Conservation (phyloP, 2,888 invertebrate species). For the Tribolium freemani region DNA sequence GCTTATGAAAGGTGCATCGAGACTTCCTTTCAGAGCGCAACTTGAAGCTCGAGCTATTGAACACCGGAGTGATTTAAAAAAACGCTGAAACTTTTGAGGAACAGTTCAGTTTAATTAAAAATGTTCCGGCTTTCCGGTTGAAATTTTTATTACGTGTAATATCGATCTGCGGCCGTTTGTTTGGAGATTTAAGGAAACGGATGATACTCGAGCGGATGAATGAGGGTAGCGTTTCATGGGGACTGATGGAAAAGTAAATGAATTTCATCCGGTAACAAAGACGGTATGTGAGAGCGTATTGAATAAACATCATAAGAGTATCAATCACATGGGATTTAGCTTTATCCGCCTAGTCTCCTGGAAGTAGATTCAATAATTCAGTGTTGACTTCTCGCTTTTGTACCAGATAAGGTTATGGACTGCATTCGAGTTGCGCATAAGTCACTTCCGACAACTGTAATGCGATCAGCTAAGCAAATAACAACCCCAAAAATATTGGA, state of each 20-base stretch:
- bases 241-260: conserved; percentile 48
- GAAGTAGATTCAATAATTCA: conserved; percentile 62
- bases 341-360: conserved; percentile 58
- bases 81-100: not conserved
- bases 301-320: conserved; percentile 62
- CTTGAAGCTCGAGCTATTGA: conserved; percentile 4
- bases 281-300: conserved; percentile 50
- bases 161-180: not conserved
- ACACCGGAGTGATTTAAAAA: not conserved
- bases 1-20: conserved; percentile 10
- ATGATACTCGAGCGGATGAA: conserved; percentile 26
- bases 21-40: conserved; percentile 10
- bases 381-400: conserved; percentile 59
- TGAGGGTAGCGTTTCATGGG: conserved; percentile 17
- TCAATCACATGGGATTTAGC: conserved; percentile 61
- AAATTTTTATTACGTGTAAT: conserved; percentile 24
- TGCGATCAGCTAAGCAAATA: not conserved
- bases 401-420: conserved; percentile 40
- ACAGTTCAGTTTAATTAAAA: conserved; percentile 29
- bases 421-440: conserved; percentile 24
- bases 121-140: conserved; percentile 8
- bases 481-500: not conserved
- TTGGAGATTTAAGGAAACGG: conserved; percentile 14
- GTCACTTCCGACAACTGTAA: conserved; percentile 33
- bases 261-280: conserved; percentile 48